Base-by-base conservation (phyloP, 2,888 invertebrate species). In the Agrotis segetum region DNA sequence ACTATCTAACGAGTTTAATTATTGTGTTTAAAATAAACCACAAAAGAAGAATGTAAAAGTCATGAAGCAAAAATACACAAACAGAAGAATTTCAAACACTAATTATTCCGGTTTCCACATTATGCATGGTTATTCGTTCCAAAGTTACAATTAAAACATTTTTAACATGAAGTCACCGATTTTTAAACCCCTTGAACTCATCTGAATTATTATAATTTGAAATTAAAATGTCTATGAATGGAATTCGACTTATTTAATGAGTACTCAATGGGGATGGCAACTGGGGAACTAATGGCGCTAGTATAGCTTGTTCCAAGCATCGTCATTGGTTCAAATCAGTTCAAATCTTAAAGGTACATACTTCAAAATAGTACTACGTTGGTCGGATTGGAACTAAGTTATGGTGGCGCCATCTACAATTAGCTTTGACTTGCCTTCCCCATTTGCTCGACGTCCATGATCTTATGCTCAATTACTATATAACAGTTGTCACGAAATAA, bases 91-190 rank as follows among this genome's bases (percentile, higher is more conserved):
- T 61, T 49, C 14, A 61, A 75, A 66, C 66, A 40, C n/a, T 19
- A 47, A 65, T 62, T 59, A 59, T 59, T 66, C 46, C 71, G 49
- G 46, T 69, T 29, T n/a, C 21, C 49, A 53, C n/a, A 53, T 49
- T 65, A 53, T 34, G 46, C 56, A 61, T 44, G 74, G 67, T 46
- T 7, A 77, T 84, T 84, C 60, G 78, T 74, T 82, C 55, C 78
- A 59, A 66, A 68, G 71, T 44, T 73, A 24, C 61, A 69, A 69
- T 84, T 81, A 59, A 74, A 68, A 81, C 71, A 24, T 55, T 67
- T 81, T 21, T 19, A 53, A 61, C 40, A 19, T 52, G 6, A 29
- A 46, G 21, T 77, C 60, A 46, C 7, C 3, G 53, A 21, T 53
- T 53, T 44, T 16, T 16, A 2, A 5, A 34, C 2, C 29, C 17